These are phyloP conservation scores for Caprella mutica DNA, from an alignment of 2,888 invertebrate genomes.

Conservation along the genomic window DNA sequence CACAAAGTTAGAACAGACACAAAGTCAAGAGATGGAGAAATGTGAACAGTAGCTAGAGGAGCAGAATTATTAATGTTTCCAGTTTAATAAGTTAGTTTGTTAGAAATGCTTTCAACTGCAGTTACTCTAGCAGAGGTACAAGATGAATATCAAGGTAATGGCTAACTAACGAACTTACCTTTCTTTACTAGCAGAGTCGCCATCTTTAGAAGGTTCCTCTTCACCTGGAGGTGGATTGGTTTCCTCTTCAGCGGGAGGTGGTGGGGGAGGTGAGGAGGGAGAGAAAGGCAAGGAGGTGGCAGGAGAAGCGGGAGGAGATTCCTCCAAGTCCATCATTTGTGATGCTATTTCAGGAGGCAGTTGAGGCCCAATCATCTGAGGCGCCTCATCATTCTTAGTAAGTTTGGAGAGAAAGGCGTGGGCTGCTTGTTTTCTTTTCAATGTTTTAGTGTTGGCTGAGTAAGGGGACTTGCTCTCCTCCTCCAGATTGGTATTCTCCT, in stretches of 20 bases:
- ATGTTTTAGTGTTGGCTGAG: neutral
- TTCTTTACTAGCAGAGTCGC: too few species aligned
- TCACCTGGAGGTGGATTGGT: conserved; percentile 19
- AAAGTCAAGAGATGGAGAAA: too few species aligned
- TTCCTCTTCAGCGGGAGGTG: conserved; percentile 1
- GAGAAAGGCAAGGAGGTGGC: conserved; percentile 8
- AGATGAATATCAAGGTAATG: too few species aligned
- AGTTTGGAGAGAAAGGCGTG: conserved; percentile 29
- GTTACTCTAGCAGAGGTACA: too few species aligned
- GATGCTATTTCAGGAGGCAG: conserved; percentile 31
- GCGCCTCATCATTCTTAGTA: conserved; percentile 15
- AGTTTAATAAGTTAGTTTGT: too few species aligned
- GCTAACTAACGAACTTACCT: too few species aligned
- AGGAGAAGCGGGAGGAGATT: conserved; percentile 26
- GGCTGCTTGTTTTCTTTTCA: conserved; percentile 27
- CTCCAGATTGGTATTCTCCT: neutral
- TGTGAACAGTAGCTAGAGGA: too few species aligned
- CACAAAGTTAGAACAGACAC: too few species aligned
- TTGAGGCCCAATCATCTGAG: conserved; percentile 26
- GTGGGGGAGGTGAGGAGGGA: neutral
- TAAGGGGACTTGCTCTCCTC: neutral
- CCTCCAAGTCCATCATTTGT: conserved; percentile 20
- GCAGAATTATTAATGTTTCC: too few species aligned
- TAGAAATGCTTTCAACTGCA: too few species aligned
- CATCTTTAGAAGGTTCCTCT: too few species aligned